Percentiles rank a stretch among this genome's conserved stretches.
These are phyloP conservation scores for Euwallacea similis DNA, from an alignment of 1,140 invertebrate species.

Conservation along the genomic window DNA sequence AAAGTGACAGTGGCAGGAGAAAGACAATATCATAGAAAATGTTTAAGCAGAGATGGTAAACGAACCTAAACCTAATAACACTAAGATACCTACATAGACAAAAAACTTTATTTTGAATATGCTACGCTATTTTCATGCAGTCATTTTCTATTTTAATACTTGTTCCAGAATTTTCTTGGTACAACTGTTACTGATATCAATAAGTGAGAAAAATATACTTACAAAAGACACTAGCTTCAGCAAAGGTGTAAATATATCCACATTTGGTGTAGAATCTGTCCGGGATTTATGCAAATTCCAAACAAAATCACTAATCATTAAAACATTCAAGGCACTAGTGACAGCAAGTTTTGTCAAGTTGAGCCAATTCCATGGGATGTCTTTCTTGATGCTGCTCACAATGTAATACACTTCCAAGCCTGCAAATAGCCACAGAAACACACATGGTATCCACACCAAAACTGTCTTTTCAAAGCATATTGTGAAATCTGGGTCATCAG, in stretches of 20 bases:
- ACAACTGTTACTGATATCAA: too few relatives aligned
- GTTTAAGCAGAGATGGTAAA: too few relatives aligned
- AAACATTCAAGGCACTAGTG: constrained; percentile 62
- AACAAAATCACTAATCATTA: constrained; percentile 62
- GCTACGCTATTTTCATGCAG: too few relatives aligned
- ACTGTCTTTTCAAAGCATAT: constrained; percentile 87
- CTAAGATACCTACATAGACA: too few relatives aligned
- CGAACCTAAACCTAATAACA: too few relatives aligned
- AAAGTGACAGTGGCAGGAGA: too few relatives aligned
- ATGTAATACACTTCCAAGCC: constrained; percentile 80
- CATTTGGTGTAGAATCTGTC: constrained; percentile 59
- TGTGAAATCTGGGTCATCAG: constrained; percentile 79
- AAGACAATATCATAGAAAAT: too few relatives aligned
- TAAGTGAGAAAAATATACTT: constrained; percentile 57
- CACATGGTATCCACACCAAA: constrained; percentile 83
- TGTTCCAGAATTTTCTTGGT: too few relatives aligned
- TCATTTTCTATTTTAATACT: too few relatives aligned
- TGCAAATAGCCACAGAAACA: constrained; percentile 79
- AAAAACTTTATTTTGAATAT: too few relatives aligned
- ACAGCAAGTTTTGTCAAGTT: constrained; percentile 79
- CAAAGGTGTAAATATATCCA: constrained; percentile 72
- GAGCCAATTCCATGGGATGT: constrained; percentile 80
- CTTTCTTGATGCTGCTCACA: constrained; percentile 70
- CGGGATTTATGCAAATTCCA: constrained; percentile 38
- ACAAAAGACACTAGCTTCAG: constrained; percentile 78